Evolutionary conservation across 2,888 invertebrate genomes (phyloP), one percentile per base, ranked within the genome.

Genomic region (Netelia inedita): DNA sequence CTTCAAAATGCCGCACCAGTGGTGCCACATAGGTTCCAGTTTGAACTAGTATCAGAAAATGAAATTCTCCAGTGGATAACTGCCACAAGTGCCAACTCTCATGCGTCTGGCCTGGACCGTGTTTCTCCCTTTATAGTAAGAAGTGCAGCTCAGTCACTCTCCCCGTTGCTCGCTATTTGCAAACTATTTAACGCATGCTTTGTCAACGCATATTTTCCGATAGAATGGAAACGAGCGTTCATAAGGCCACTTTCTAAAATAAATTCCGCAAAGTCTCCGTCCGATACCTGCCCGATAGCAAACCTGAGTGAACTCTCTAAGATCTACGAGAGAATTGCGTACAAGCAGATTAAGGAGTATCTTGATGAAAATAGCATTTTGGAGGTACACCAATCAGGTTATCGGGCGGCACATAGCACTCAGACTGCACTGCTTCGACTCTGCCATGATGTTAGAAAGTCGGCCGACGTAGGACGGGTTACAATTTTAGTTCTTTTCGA

Each of bases 211-310:
- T 14, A 28, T 2, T 61, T 61, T 16, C 61, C 35, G 1, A 5
- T 3, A 11, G 11, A 14, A 6, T 61, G 68, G 16, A 68, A 69
- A 46, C 28, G n/a, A 8, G 69, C 50, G 2, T 28, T 16, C 16
- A 69, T 69, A 1, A 16, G 35, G 1, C 19, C 66, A 1, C 10
- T 79, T 2, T 61, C 23, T 9, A 79, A 72, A 55, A 43, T 72
- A 5, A 57, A 53, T 57, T 23, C 11, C 1, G 72, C 75, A 0
- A 9, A 9, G 11, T 14, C 16, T 3, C 69, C 6, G 6, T 50
- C 50, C 1, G 81, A 84, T 10, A 72, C 69, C 11, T 50, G 73
- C 1, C 76, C 81, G 0, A 76, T 84, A 8, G 75, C 76, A 8
- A 16, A 66, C 11, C 35, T 79, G 5, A 43, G 71, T 11, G 61